Evolutionary conservation across 2,888 invertebrate genomes (phyloP).

Genomic region (Phasia obesa): DNA sequence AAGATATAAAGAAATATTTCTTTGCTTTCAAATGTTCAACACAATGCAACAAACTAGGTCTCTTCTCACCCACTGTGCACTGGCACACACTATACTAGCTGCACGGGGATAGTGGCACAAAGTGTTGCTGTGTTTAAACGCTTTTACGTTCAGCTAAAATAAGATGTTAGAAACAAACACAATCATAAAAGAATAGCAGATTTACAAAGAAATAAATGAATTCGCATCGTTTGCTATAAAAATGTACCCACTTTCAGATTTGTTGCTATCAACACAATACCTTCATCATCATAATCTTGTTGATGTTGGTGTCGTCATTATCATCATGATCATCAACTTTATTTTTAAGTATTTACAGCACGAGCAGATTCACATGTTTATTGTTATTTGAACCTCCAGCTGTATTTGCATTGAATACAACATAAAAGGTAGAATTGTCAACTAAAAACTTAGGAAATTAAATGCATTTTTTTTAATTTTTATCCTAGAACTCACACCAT

Average conservation of each 20-base stretch:
- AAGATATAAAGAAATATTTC: conserved; percentile 9
- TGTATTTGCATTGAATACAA: conserved; percentile 9
- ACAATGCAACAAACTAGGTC: not conserved
- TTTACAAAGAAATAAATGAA: not conserved
- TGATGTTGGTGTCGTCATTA: not conserved
- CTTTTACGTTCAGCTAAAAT: conserved; percentile 48
- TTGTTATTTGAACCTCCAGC: not conserved
- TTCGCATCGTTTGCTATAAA: not conserved
- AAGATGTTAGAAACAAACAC: conserved; percentile 1
- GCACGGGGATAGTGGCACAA: not conserved
- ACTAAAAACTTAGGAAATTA: conserved; percentile 18
- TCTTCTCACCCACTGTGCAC: conserved; percentile 10
- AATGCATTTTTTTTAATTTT: not conserved
- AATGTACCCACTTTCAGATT: too few species aligned
- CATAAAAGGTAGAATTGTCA: conserved; percentile 15
- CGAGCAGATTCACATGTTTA: not conserved
- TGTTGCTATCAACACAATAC: not conserved
- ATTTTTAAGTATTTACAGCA: not conserved
- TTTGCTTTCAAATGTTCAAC: not conserved
- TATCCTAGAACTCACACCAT: not conserved
- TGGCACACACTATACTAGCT: not conserved
- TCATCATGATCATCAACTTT: not conserved
- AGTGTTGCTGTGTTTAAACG: conserved; percentile 11
- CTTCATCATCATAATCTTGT: not conserved
- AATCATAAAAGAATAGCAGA: not conserved